Base-by-base conservation (phyloP, 2,888 invertebrate genomes). In the Bellardia bayeri region DNA sequence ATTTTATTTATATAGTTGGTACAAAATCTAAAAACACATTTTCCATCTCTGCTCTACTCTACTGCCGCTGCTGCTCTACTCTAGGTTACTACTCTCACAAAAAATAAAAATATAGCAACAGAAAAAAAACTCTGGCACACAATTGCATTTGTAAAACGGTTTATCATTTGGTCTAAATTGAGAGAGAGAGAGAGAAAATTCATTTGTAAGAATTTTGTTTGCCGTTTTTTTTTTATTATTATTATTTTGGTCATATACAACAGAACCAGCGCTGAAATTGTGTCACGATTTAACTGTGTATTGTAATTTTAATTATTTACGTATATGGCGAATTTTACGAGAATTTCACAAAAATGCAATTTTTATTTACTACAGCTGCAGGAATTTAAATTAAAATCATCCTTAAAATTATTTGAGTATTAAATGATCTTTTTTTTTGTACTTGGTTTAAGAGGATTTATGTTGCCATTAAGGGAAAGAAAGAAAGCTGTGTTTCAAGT, bases 171-270 rank as follows among this genome's bases (percentile, higher is more conserved):
- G 63, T 68, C 75, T 76, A 85, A 75, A 85, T 85, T 54, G 45
- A 78, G 78, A 45, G 45, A 68, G 78, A 45, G 45, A 68, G 75
- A 82, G 61, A 72, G 56, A 79, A 45, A 79, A 79, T 49, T 30
- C 23, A 79, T 87, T 88, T 90, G 88, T 88, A 85, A 87, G 88
- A 68, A 74, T 64, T 89, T 90, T 89, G 90, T 90, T 75, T 66
- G 23, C 74, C 64, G 71, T 78, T 82, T 58, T 72, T 61, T 33
- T 51, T 49, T 71, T 61, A 56, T 64, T n/a, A 16, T 54, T 58
- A 76, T 78, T 78, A 78, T 78, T 85, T 85, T 76, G 80, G 85
- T 76, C 85, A 81, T 76, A 81, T 45, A 45, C 80, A 63, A 63
- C 13, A 45, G 3, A 11, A 45, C 8, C 33, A 69, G 58, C 54